Conservation (phyloP, 2,888 invertebrate genomes). For the Chromoteleia sp. region DNA sequence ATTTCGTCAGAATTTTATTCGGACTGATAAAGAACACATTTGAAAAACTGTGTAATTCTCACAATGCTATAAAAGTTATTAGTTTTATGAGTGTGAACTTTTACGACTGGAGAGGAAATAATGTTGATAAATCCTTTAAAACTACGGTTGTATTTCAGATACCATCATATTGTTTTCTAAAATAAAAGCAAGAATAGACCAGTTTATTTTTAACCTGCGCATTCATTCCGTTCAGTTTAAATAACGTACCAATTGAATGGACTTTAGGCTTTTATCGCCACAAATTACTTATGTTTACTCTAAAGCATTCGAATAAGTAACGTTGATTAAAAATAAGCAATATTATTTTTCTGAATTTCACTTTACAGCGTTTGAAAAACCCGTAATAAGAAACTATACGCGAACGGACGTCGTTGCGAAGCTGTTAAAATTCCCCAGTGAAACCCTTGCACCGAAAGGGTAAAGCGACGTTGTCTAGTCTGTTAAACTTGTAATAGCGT, state of each 20-base stretch:
- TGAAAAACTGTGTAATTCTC: constrained; percentile 37
- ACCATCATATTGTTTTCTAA: constrained; percentile 19
- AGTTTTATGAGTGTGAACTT: constrained; percentile 32
- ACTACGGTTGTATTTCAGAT: constrained; percentile 18
- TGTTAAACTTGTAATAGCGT: constrained; percentile 30
- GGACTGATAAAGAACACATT: constrained; percentile 25
- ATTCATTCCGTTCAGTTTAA: too few species aligned
- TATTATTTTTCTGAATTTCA: neutral
- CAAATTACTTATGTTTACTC: too few species aligned
- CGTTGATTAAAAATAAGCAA: too few species aligned
- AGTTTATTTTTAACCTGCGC: too few species aligned
- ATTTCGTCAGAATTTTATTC: constrained; percentile 15
- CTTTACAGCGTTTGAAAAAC: neutral
- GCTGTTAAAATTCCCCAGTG: constrained; percentile 17
- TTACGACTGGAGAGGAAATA: constrained; percentile 24
- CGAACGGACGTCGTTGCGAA: constrained; percentile 2
- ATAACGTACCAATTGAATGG: too few species aligned
- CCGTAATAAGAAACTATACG: constrained; percentile 1
- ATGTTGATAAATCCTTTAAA: constrained; percentile 34
- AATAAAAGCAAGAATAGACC: too few species aligned
- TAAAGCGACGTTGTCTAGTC: constrained; percentile 31
- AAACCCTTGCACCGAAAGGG: constrained; percentile 24
- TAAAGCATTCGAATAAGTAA: too few species aligned
- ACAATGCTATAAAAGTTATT: constrained; percentile 34
- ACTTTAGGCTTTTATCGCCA: too few species aligned